These are phyloP conservation scores for Chrysocyon brachyurus DNA, from an alignment of 2,797 vertebrate species.

Conservation along the genomic window DNA sequence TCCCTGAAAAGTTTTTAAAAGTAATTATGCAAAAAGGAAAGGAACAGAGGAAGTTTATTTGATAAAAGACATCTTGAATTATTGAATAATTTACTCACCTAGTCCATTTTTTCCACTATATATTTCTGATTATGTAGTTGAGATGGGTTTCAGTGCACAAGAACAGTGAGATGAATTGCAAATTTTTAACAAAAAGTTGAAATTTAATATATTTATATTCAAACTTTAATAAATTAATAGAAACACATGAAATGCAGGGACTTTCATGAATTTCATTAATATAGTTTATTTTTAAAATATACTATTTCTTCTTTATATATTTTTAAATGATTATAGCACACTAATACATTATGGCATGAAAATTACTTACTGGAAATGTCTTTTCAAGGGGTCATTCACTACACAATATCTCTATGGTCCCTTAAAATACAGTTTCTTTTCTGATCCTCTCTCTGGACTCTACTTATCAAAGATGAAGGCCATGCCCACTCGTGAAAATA, in stretches of 20 bases:
- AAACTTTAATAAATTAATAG: conserved; percentile 41
- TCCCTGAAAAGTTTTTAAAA: background rate
- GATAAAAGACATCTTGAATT: background rate
- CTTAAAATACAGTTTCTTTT: conserved; percentile 10
- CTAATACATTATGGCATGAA: background rate
- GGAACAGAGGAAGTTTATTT: conserved; percentile 1
- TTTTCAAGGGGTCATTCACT: background rate
- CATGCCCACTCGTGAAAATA: background rate
- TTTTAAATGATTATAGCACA: conserved; percentile 2
- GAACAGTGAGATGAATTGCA: background rate
- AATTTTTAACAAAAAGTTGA: background rate
- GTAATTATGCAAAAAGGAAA: background rate
- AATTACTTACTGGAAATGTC: background rate
- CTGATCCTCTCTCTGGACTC: background rate
- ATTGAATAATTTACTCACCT: background rate
- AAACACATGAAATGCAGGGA: background rate
- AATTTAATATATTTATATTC: conserved; percentile 7
- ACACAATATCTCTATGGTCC: background rate
- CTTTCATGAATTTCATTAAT: conserved; percentile 35
- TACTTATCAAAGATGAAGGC: conserved; percentile 15
- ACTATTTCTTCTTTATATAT: background rate
- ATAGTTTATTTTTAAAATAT: conserved; percentile 11
- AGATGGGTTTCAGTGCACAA: background rate
- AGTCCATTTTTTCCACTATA: background rate
- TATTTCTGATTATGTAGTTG: background rate